phyloP scores from a whole-genome alignment of 2,888 invertebrate genomes.

The Lepetodrilus schrolli region DNA sequence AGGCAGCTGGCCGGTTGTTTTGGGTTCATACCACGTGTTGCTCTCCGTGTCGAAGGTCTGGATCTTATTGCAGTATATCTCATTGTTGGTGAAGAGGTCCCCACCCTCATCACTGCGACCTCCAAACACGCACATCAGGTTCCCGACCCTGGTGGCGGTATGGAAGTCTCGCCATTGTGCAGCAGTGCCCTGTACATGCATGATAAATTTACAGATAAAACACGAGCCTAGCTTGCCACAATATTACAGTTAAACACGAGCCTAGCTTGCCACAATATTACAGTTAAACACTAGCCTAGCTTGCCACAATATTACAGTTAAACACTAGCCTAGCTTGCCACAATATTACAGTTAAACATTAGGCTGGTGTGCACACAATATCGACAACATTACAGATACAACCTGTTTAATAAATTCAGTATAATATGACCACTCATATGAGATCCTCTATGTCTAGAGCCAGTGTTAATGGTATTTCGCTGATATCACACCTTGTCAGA shows the following conservation, averaged over 20 bases:
- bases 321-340: no score
- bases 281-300: no score
- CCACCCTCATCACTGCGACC: constrained; percentile 86
- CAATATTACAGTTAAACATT: no score
- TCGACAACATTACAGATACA: no score
- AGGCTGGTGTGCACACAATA: no score
- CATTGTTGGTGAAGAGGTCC: constrained; percentile 80
- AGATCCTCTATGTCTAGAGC: no score
- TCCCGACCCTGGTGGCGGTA: constrained; percentile 85
- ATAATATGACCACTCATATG: no score
- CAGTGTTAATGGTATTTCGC: no score
- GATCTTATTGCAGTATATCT: constrained; percentile 86
- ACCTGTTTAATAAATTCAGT: no score
- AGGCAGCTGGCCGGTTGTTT: constrained; percentile 81
- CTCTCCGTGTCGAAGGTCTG: constrained; percentile 82
- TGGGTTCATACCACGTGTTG: constrained; percentile 81
- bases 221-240: background rate
- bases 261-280: no score
- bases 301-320: no score
- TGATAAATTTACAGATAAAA: background rate
- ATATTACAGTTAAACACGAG: background rate
- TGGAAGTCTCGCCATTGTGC: constrained; percentile 91
- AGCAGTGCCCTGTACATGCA: constrained; percentile 78
- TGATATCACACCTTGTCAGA: no score
- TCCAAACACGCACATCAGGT: constrained; percentile 91